Conservation (phyloP, 1,140 invertebrate genomes). For the Propsilocerus akamusi region DNA sequence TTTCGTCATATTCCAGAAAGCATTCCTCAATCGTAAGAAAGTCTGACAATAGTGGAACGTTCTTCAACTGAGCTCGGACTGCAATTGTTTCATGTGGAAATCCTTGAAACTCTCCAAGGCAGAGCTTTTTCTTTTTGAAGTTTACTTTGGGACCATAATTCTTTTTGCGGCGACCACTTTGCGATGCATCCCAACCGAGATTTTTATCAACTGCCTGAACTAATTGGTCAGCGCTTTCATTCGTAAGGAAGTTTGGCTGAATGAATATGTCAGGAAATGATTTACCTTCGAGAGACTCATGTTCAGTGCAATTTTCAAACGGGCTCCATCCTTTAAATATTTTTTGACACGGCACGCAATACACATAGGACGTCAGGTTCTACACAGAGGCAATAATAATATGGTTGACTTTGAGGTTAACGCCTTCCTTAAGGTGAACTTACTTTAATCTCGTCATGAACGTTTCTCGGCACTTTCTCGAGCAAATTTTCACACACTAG, state of each 20-base stretch:
- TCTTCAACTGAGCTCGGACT: slow-evolving; percentile 60
- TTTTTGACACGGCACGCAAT: slow-evolving; percentile 53
- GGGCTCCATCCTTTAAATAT: slow-evolving; percentile 53
- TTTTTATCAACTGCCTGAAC: slow-evolving; percentile 55
- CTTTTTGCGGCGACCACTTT: slow-evolving; percentile 92
- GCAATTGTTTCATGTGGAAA: slow-evolving; percentile 70
- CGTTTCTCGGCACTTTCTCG: slow-evolving; percentile 31
- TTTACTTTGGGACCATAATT: slow-evolving; percentile 98
- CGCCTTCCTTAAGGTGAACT: neutral
- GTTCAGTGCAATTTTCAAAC: slow-evolving; percentile 29
- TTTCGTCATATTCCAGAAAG: slow-evolving; percentile 79
- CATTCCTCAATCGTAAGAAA: slow-evolving; percentile 93
- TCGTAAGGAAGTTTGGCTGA: slow-evolving; percentile 51
- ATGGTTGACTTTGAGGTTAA: slow-evolving; percentile 1
- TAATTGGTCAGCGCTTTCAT: slow-evolving; percentile 47
- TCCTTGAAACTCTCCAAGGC: slow-evolving; percentile 60
- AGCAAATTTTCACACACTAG: slow-evolving; percentile 61
- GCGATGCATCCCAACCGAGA: slow-evolving; percentile 73
- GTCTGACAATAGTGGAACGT: slow-evolving; percentile 38
- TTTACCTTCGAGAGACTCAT: slow-evolving; percentile 33
- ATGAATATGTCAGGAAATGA: slow-evolving; percentile 52
- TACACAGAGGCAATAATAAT: slow-evolving; percentile 11
- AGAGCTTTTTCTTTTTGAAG: slow-evolving; percentile 85
- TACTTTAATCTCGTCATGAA: slow-evolving; percentile 19
- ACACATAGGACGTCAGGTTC: slow-evolving; percentile 42